Evolutionary conservation across 2,888 invertebrate genomes (phyloP), one percentile per base, ranked within the genome.

Genomic region (Branchipolynoe longqiensis): DNA sequence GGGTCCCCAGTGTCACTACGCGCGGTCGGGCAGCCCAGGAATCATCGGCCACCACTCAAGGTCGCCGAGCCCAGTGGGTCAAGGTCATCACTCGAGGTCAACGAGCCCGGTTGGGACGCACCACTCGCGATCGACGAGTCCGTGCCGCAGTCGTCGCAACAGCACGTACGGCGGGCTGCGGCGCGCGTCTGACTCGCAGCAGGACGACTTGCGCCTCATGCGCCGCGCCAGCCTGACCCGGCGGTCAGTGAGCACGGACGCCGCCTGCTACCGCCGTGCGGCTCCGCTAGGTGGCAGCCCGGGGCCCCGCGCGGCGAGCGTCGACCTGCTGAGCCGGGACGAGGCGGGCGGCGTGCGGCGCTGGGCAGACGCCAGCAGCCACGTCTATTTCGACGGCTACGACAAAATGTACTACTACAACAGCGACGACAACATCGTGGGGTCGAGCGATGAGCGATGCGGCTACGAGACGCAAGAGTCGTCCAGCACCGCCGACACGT

Each of bases 321-420:
- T 69, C 33, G 69, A 69, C 69, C 12, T 38, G 33, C 69, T 69
- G 36, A 69, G 69, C 36, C 36, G 36, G 14, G 69, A 69, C 38
- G 69, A 69, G 18, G 69, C 3, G 0, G 12, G 48, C 54, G 41
- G 48, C 1, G 78, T n/a, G 1, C 22, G 78, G 28, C 40, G 78
- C 28, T 78, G 78, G 78, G 41, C 78, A 1, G 78, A 78, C 31
- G 78, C 33, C 1, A 48, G 78, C n/a, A 48, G 78, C n/a, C 18
- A 48, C n/a, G 78, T 78, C n/a, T 78, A 78, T 33, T 78, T 78
- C 48, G 78, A 78, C 28, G 78, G 78, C 31, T 78, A 78, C 28
- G 78, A 78, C 48, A 41, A 78, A 48, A 33, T 78, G 8, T 78
- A 78, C 48, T 78, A 78, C 78, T 78, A 78, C 48, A 78, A 78